phyloP scores from a whole-genome alignment of 1,140 invertebrate genomes.

The Calycopis cecrops region DNA sequence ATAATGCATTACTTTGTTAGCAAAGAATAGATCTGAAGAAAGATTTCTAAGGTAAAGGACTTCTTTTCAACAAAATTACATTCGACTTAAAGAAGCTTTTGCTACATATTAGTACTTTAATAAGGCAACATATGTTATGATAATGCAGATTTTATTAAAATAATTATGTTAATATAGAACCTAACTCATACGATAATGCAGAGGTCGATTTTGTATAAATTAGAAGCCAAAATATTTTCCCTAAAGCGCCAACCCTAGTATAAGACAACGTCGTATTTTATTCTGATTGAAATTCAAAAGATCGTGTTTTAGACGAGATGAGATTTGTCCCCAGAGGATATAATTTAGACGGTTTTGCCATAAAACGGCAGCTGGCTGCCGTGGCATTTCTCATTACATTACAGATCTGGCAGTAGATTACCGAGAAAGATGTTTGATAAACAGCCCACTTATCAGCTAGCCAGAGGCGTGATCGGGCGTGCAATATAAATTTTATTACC shows the following conservation, averaged over 20 bases:
- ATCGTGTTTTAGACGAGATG: conserved; percentile 52
- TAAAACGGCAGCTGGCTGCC: conserved; percentile 57
- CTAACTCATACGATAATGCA: too few relatives aligned
- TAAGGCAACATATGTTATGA: too few relatives aligned
- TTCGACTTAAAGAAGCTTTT: too few relatives aligned
- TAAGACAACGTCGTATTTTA: conserved; percentile 26
- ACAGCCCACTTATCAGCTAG: conserved; percentile 61
- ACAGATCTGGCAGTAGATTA: conserved; percentile 50
- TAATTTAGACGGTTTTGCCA: conserved; percentile 55
- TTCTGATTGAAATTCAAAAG: conserved; percentile 58
- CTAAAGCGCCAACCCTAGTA: background rate
- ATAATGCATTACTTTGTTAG: too few relatives aligned
- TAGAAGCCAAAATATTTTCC: too few relatives aligned
- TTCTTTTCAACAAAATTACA: too few relatives aligned
- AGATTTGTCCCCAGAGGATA: conserved; percentile 55
- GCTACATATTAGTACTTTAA: too few relatives aligned
- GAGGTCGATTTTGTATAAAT: too few relatives aligned
- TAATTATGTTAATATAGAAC: too few relatives aligned
- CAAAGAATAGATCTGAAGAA: too few relatives aligned
- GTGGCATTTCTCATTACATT: conserved; percentile 38
- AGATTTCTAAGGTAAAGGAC: too few relatives aligned
- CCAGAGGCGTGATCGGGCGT: conserved; percentile 37
- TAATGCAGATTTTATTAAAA: too few relatives aligned
- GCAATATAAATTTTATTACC: conserved; percentile 49
- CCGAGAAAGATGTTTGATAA: conserved; percentile 63